phyloP scores from a whole-genome alignment of 1,140 invertebrate species.

The Chironomus tepperi region DNA sequence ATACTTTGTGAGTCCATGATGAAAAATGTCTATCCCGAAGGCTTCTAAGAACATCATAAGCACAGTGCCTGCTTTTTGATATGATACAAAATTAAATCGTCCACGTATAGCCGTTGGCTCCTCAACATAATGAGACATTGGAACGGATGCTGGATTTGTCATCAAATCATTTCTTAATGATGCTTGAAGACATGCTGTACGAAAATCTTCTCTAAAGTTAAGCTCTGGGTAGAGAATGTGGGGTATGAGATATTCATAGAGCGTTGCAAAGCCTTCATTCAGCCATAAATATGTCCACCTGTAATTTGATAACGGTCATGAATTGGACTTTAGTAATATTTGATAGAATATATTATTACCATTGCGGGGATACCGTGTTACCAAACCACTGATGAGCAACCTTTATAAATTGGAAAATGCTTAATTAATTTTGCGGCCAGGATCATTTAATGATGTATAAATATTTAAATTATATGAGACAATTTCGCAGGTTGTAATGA shows the following conservation, averaged over 20 bases:
- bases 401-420: not conserved
- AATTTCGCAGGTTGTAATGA: no score
- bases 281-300: conserved; percentile 39
- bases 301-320: not conserved
- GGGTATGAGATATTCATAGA: conserved; percentile 29
- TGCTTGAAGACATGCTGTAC: not conserved
- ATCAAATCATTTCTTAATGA: not conserved
- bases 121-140: not conserved
- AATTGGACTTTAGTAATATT: no score
- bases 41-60: not conserved
- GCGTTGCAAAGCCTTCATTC: conserved; percentile 37
- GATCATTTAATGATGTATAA: no score
- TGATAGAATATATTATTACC: conserved; percentile 29
- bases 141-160: not conserved
- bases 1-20: not conserved
- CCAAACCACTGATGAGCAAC: conserved; percentile 44
- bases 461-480: no score
- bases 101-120: not conserved
- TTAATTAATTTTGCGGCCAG: no score
- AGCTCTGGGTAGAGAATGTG: not conserved
- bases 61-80: not conserved
- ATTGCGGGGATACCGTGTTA: conserved; percentile 41
- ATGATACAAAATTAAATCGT: not conserved
- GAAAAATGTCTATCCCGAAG: not conserved
- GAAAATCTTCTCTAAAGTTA: not conserved